Conservation (phyloP, 2,888 invertebrate genomes). For the Siphlonurus alternatus region DNA sequence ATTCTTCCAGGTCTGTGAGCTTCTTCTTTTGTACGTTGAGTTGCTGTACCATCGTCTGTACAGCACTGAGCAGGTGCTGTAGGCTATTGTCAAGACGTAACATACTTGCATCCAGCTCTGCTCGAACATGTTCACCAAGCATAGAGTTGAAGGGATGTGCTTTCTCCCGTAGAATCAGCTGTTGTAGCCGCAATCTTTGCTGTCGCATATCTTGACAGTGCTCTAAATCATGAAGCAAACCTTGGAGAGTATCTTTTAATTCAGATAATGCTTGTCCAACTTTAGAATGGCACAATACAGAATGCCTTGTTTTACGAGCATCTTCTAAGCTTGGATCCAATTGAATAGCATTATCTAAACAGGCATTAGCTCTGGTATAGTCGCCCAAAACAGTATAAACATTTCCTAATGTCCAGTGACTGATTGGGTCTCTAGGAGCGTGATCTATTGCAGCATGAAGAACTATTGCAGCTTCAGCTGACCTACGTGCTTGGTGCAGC, state of each 20-base stretch:
- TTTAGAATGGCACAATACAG: slow-evolving; percentile 48
- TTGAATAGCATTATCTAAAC: slow-evolving; percentile 47
- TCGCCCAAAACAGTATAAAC: slow-evolving; percentile 52
- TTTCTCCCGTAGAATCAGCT: background rate
- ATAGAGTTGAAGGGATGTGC: background rate
- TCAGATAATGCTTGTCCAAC: slow-evolving; percentile 41
- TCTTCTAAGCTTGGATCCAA: slow-evolving; percentile 43
- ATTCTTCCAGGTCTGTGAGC: background rate
- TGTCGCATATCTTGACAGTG: background rate
- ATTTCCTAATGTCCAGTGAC: slow-evolving; percentile 53
- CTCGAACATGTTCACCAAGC: background rate
- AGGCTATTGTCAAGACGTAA: background rate
- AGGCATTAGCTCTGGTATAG: slow-evolving; percentile 47
- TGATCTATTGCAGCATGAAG: slow-evolving; percentile 57
- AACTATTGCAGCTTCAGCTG: slow-evolving; percentile 54
- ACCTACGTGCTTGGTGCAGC: slow-evolving; percentile 45
- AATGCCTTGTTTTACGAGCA: slow-evolving; percentile 42
- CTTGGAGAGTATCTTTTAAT: slow-evolving; percentile 32
- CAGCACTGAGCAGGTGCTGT: background rate
- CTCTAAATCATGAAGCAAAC: background rate
- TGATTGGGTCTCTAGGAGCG: slow-evolving; percentile 37
- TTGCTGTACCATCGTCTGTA: background rate
- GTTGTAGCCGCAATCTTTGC: background rate
- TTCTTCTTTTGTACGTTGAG: background rate
- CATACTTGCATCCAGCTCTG: background rate